Evolutionary conservation across 2,888 invertebrate species (phyloP).

Genomic region (Geophilus truncorum): DNA sequence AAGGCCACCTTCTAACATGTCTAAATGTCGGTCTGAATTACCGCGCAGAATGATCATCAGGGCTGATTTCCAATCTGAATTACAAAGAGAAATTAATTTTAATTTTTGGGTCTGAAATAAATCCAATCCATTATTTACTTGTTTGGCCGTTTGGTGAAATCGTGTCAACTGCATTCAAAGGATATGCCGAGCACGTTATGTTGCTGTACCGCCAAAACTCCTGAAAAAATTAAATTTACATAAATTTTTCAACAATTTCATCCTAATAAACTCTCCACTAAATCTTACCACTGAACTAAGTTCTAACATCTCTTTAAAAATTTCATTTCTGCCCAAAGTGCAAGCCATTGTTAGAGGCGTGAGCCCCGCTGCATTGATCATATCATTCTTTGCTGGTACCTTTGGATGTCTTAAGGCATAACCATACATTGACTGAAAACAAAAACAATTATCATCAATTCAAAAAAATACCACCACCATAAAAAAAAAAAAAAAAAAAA

Average conservation of each 20-base stretch:
- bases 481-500: no score
- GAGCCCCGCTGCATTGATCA: constrained; percentile 79
- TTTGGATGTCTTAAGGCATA: constrained; percentile 94
- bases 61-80: constrained; percentile 94
- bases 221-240: constrained; percentile 45
- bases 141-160: constrained; percentile 89
- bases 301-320: constrained; percentile 97
- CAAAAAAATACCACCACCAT: no score
- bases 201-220: constrained; percentile 99
- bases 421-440: constrained; percentile 87
- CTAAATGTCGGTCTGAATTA: constrained; percentile 93
- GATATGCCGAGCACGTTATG: constrained; percentile 96
- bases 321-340: constrained; percentile 89
- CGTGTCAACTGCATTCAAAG: constrained; percentile 92
- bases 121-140: constrained; percentile 58
- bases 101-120: no score
- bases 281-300: constrained; percentile 56
- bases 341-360: constrained; percentile 95
- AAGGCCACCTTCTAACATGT: constrained; percentile 98
- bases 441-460: no score
- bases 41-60: constrained; percentile 96
- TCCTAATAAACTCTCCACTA: no score
- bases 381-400: constrained; percentile 84
- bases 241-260: constrained; percentile 12
- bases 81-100: background rate